A percentile compares a stretch with the other conserved stretches of the same genome.
Conservation (phyloP, 2,797 vertebrate genomes). For the Tokudaia tokunoshimensis region DNA sequence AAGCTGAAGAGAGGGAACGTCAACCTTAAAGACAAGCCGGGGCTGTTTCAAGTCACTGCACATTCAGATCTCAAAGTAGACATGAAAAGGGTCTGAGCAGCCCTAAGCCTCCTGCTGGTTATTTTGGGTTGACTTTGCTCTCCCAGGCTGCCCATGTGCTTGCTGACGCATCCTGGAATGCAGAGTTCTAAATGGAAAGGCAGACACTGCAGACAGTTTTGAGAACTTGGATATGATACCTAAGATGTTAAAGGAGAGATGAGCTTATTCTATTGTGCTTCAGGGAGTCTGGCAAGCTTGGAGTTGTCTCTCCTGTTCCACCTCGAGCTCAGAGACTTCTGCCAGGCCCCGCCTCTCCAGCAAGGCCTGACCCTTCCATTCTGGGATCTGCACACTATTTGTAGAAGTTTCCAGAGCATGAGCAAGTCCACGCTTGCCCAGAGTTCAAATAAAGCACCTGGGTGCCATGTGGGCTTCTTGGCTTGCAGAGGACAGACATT, state of each 20-base stretch:
- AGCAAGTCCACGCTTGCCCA: conserved; percentile 78
- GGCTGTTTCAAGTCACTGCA: neutral
- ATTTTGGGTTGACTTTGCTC: conserved; percentile 47
- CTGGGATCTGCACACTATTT: conserved; percentile 80
- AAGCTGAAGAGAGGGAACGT: neutral
- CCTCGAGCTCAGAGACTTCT: neutral
- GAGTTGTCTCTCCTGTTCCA: neutral
- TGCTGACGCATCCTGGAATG: neutral
- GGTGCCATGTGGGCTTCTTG: conserved; percentile 29
- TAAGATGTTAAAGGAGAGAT: neutral
- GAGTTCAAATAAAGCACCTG: conserved; percentile 78
- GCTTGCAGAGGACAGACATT: neutral
- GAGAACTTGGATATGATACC: neutral
- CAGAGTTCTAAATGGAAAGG: neutral
- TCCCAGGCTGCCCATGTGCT: neutral
- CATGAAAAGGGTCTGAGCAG: neutral
- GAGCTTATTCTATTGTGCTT: conserved; percentile 21
- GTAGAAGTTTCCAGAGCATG: conserved; percentile 52
- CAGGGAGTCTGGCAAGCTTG: conserved; percentile 16
- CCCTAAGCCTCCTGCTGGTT: neutral
- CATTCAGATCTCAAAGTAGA: neutral
- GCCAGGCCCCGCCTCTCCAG: conserved; percentile 45
- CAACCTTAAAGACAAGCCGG: neutral
- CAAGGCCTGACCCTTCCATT: conserved; percentile 69
- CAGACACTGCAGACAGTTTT: neutral